Base-by-base conservation (phyloP, 2,888 invertebrate species). In the Serripes groenlandicus region DNA sequence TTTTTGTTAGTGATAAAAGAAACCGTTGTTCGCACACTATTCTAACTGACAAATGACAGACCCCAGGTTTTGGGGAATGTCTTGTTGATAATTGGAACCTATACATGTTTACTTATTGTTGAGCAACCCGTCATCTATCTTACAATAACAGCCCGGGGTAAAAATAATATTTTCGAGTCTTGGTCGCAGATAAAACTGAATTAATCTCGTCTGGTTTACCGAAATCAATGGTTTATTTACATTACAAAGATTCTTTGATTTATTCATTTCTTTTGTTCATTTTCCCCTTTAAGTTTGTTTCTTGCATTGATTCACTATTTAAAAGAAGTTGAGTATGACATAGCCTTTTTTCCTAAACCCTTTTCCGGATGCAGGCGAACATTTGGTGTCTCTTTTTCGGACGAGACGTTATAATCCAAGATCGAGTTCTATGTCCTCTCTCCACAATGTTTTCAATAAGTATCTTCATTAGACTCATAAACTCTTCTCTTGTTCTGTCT, bases 81-180 rank as follows among this genome's bases (percentile, higher is more conserved):
- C 32, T 34, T 34, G 34, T 62, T 21, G 62, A 62, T 62, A 62
- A 62, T 62, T n/a, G n/a, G n/a, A n/a, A n/a, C n/a, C n/a, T 62
- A 62, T 28, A 21, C 62, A 2, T 62, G 62, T 62, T 62, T 62
- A 34, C 62, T 34, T 62, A n/a, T 15, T 28, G 62, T 62, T 62
- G 34, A 62, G 62, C 62, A 62, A 62, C 62, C 42, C 34, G 62
- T 62, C 62, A 62, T 62, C 34, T 62, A 62, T 62, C 62, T 62
- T 32, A 62, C 62, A 30, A 30, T 32, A 62, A 62, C 34, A 62
- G 62, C 62, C 62, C 21, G 34, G 21, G 35, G 62, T 62, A n/a
- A 21, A 34, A 32, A 62, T 49, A 62, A 62, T 34, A 62, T 62
- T 62, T 28, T 34, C 34, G 9, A 18, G 62, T 34, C 62, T 34